Base-by-base conservation (phyloP, 2,113 vertebrate genomes). In the Microcebus griseorufus region DNA sequence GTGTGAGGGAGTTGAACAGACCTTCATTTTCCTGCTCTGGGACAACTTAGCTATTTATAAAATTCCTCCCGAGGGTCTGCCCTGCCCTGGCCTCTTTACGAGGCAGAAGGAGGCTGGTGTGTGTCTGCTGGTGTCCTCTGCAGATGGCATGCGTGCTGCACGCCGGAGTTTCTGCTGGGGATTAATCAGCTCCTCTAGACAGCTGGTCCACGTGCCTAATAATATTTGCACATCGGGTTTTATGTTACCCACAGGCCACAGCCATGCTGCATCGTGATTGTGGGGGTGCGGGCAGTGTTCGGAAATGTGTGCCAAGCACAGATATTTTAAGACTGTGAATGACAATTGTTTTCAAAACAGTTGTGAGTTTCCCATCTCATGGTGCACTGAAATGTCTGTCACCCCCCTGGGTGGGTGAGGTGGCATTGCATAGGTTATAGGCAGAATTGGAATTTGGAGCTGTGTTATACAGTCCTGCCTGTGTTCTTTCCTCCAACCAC, bases 141-240 rank as follows among this genome's bases (percentile, higher is more conserved):
- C 96, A 96, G 97, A 97, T 85, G 92, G 96, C 95, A 90, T 48
- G 76, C 10, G 1, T 67, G 89, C 83, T 90, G 58, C 83, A 0
- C 75, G 91, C 82, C n/a, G 20, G 67, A 34, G 64, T 73, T 72
- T 73, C 95, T 97, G 95, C 70, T 0, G 76, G 96, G 95, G 86
- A 94, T 89, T 93, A 87, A 80, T 83, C 88, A 58, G 85, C 95
- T 84, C 79, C 95, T 92, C 88, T 45, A 70, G 93, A 96, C 98
- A 97, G 98, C 98, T 96, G 97, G 81, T 95, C 95, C 55, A 0
- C 53, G 55, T 79, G 96, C 93, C 93, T 84, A 67, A 78, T 89
- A 94, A 90, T 93, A 97, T 97, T 96, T 97, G 89, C 79, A 69
- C 76, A 92, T 72, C 3, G 3, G 72, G 78, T 96, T 97, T 97